Evolutionary conservation across 2,888 invertebrate genomes (phyloP), one percentile per base, ranked within the genome.

Genomic region (Chloroclystis v-ata): DNA sequence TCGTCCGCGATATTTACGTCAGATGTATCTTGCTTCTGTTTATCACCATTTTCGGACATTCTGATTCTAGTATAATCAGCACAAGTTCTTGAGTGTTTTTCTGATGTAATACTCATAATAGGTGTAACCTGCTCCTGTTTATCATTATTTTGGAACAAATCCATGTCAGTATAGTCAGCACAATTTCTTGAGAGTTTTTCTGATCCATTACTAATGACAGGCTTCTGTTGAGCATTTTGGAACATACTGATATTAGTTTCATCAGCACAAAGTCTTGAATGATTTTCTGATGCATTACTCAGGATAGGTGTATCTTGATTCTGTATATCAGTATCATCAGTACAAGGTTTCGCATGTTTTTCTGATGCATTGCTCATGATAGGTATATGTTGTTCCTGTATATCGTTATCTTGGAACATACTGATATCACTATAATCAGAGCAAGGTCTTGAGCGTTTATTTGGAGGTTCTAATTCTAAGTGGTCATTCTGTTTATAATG

Each of bases 111-210:
- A 10, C n/a, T 25, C 1, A 9, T 30, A 9, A 13, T 30, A 30
- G 2, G 4, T 30, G 0, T 30, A 28, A 26, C 6, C 5, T 14
- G 12, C 14, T 16, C 10, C n/a, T 13, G 10, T 9, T 8, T n/a
- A 9, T 8, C 5, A 4, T 12, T 4, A 11, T 1, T 16, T 20
- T 32, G 9, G 11, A 47, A 43, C 9, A 47, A 11, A 1, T 25
- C n/a, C 2, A 39, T 39, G 35, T 48, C 43, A 12, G 14, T 49
- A 24, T 46, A 38, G 38, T 43, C 42, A 11, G 35, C 26, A 35
- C 5, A 33, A 30, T 9, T 3, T 12, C 45, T 45, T 25, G 14
- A 9, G 1, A 11, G 9, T 10, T 26, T 7, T 29, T 26, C 38
- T 26, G 38, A 1, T 42, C 10, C 1, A 5, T 12, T 11, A 10